Percentiles rank a stretch among this genome's conserved stretches.
These are phyloP conservation scores for Drosophila niveifrons DNA, from an alignment of 2,888 invertebrate species.

Conservation along the genomic window DNA sequence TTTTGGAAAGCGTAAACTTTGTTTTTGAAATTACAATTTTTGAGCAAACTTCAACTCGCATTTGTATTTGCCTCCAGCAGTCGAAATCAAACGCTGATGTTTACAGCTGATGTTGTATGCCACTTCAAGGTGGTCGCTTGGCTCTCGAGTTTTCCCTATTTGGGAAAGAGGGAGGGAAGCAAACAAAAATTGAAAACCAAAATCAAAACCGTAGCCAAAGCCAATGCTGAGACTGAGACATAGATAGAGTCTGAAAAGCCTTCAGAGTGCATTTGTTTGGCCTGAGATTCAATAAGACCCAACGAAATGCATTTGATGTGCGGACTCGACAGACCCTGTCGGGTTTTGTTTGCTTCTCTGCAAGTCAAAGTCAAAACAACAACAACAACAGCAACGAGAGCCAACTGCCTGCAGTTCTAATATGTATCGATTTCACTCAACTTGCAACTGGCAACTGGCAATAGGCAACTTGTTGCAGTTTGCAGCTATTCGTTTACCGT, in stretches of 20 bases:
- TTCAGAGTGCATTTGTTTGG: constrained; percentile 26
- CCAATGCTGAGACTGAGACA: neutral
- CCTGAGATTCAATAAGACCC: constrained; percentile 49
- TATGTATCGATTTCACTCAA: constrained; percentile 69
- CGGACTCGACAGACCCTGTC: constrained; percentile 27
- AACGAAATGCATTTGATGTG: constrained; percentile 59
- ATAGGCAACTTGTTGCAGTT: constrained; percentile 59
- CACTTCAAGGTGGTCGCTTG: constrained; percentile 58
- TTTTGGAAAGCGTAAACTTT: constrained; percentile 78
- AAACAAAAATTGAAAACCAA: constrained; percentile 47
- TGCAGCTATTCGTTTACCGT: constrained; percentile 52
- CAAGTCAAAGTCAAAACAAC: constrained; percentile 26
- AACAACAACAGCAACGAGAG: neutral
- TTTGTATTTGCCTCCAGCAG: constrained; percentile 58
- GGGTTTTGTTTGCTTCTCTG: constrained; percentile 46
- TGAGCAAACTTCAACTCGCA: constrained; percentile 46
- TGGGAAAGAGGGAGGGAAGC: constrained; percentile 11
- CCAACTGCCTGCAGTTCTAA: constrained; percentile 64
- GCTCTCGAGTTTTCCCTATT: constrained; percentile 1
- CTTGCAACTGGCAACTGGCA: constrained; percentile 14
- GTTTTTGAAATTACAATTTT: constrained; percentile 72
- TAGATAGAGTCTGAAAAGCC: constrained; percentile 9
- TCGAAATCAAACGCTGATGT: constrained; percentile 4
- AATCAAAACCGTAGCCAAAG: constrained; percentile 43
- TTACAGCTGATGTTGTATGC: neutral